Conservation (phyloP, 2,888 invertebrate species). For the Thymelicus acteon region DNA sequence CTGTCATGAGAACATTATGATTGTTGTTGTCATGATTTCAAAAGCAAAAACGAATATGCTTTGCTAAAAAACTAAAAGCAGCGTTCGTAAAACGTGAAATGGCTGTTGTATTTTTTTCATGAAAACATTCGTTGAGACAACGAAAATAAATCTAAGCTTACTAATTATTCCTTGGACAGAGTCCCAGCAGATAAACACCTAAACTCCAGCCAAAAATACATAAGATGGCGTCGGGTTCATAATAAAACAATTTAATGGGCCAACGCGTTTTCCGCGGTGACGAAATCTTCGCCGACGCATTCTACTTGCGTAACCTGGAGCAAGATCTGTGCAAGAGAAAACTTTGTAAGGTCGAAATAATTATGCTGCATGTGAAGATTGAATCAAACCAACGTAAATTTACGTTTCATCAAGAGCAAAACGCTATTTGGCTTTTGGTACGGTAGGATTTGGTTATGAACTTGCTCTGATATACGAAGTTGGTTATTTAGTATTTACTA, state of each 20-base stretch:
- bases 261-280: slow-evolving; percentile 84
- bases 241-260: slow-evolving; percentile 85
- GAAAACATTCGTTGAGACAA: slow-evolving; percentile 55
- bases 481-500: too few relatives aligned
- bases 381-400: slow-evolving; percentile 41
- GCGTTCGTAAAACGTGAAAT: slow-evolving; percentile 32
- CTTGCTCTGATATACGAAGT: background rate
- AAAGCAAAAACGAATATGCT: slow-evolving; percentile 23
- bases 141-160: slow-evolving; percentile 74
- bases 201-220: slow-evolving; percentile 84
- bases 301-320: slow-evolving; percentile 79
- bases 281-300: slow-evolving; percentile 82
- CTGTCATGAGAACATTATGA: slow-evolving; percentile 11
- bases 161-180: slow-evolving; percentile 83
- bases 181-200: slow-evolving; percentile 84
- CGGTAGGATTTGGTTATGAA: background rate
- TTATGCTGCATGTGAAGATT: slow-evolving; percentile 59
- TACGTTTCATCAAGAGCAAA: slow-evolving; percentile 28
- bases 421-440: background rate
- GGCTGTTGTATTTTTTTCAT: slow-evolving; percentile 47
- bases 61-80: slow-evolving; percentile 26
- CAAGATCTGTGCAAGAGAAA: slow-evolving; percentile 78
- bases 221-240: slow-evolving; percentile 84
- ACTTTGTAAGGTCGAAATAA: slow-evolving; percentile 75
- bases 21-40: slow-evolving; percentile 36